Percentiles rank a stretch among this genome's conserved stretches.
These are phyloP conservation scores for Protodeltote pygarga DNA, from an alignment of 2,888 invertebrate species.

Conservation along the genomic window DNA sequence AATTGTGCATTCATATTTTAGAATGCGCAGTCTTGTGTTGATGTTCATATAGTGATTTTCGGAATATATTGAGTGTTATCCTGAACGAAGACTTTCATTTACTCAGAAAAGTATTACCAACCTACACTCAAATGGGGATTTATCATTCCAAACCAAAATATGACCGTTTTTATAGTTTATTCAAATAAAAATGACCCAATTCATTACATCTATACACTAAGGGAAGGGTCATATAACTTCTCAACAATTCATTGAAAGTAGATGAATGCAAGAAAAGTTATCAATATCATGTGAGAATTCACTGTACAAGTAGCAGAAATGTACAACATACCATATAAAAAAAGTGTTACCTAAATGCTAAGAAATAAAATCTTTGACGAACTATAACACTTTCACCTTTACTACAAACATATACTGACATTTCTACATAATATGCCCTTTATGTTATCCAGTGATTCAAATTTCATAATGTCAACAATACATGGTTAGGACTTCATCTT, in stretches of 20 bases:
- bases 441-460: slow-evolving; percentile 52
- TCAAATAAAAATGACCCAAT: slow-evolving; percentile 73
- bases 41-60: slow-evolving; percentile 68
- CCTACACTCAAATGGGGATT: not conserved
- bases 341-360: slow-evolving; percentile 78
- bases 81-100: slow-evolving; percentile 53
- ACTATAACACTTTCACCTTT: slow-evolving; percentile 67
- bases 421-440: slow-evolving; percentile 59
- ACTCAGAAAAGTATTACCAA: not conserved
- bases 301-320: slow-evolving; percentile 73
- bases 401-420: slow-evolving; percentile 59
- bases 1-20: slow-evolving; percentile 67
- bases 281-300: slow-evolving; percentile 58
- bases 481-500: slow-evolving; percentile 73
- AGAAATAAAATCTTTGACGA: slow-evolving; percentile 63
- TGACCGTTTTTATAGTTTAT: slow-evolving; percentile 68
- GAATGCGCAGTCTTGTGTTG: slow-evolving; percentile 67
- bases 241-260: slow-evolving; percentile 70
- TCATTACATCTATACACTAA: slow-evolving; percentile 67
- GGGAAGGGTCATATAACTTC: slow-evolving; percentile 60
- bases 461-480: slow-evolving; percentile 74
- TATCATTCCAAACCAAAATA: slow-evolving; percentile 25
- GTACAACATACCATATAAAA: slow-evolving; percentile 68
- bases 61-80: slow-evolving; percentile 84
- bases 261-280: slow-evolving; percentile 60